Evolutionary conservation across 2,113 vertebrate genomes (phyloP), one percentile per base, ranked within the genome.

Genomic region (Anas platyrhynchos): DNA sequence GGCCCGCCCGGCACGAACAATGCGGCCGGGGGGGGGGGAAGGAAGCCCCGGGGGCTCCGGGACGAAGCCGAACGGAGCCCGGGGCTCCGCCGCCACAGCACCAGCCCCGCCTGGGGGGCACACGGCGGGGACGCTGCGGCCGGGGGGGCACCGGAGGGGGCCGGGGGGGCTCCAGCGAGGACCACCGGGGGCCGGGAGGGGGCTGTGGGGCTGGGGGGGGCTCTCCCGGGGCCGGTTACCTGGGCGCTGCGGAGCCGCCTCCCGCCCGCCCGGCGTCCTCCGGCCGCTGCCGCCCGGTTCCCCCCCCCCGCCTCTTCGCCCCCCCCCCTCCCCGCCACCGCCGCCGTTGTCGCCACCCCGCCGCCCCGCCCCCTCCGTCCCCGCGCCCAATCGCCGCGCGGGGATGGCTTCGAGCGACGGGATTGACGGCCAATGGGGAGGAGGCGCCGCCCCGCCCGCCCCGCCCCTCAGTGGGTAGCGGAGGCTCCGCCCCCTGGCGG

Each of bases 361-460:
- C 73, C 22, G 74, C 16, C 76, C 94, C 84, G 76, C 85, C 89
- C 66, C 25, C 26, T 17, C 8, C 3, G 6, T 48, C 46, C 46
- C 46, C 0, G 1, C 11, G 7, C 0, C 92, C 89, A 95, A 91
- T 85, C 31, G 8, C 11, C 9, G n/a, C 4, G 36, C 25, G 46
- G 25, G 5, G 0, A 2, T 11, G 20, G 14, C 1, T 1, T 5
- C 2, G 54, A 79, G 8, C 7, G 74, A 67, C 46, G 9, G 32
- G 36, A 3, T 1, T 1, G 0, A 0, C 3, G 4, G 0, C 86
- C 62, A 93, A 89, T 16, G 34, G 62, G 10, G 0, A 0, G 6
- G 26, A 41, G 13, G 7, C 3, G 0, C 50, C 25, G 11, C 44
- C 1, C 20, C 10, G 20, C 16, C 13, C 13, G 38, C 5, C n/a